A percentile compares a stretch with the other conserved stretches of the same genome.
Conservation (phyloP, 2,888 invertebrate genomes). For the Sceliomorpha sp. region DNA sequence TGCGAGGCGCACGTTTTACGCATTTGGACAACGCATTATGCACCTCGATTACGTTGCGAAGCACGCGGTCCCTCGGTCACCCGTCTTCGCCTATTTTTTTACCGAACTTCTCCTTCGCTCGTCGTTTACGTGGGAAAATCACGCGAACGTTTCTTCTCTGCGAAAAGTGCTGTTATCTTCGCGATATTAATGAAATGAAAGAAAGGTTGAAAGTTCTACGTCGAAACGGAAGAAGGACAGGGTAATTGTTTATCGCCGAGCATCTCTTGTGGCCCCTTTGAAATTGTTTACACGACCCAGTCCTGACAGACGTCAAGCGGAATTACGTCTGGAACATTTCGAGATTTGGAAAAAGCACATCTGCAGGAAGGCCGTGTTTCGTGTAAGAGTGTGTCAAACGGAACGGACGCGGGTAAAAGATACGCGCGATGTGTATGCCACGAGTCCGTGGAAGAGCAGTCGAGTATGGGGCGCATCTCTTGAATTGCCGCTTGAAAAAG, state of each 20-base stretch:
- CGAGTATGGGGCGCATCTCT: conserved; percentile 4
- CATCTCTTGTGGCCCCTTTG: background rate
- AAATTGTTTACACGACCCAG: conserved; percentile 14
- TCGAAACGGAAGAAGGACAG: too few relatives aligned
- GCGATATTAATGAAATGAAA: too few relatives aligned
- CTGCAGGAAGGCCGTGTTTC: conserved; percentile 14
- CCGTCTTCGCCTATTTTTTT: too few relatives aligned
- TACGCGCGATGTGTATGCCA: background rate
- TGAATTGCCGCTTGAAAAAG: too few relatives aligned
- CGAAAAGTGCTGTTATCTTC: too few relatives aligned
- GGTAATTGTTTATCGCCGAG: too few relatives aligned
- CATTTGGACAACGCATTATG: conserved; percentile 50
- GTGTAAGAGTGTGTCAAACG: too few relatives aligned
- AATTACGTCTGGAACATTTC: conserved; percentile 35
- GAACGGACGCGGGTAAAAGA: background rate
- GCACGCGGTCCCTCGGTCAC: too few relatives aligned
- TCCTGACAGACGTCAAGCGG: conserved; percentile 11
- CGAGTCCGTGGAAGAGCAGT: background rate
- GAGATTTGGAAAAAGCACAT: conserved; percentile 32
- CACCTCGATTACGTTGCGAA: conserved; percentile 8
- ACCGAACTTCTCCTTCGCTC: too few relatives aligned
- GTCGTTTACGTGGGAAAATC: too few relatives aligned
- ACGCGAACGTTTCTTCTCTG: too few relatives aligned
- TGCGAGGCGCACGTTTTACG: conserved; percentile 49
- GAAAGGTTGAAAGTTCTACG: too few relatives aligned